Base-by-base conservation (phyloP, 2,113 vertebrate species). In the Naja naja region DNA sequence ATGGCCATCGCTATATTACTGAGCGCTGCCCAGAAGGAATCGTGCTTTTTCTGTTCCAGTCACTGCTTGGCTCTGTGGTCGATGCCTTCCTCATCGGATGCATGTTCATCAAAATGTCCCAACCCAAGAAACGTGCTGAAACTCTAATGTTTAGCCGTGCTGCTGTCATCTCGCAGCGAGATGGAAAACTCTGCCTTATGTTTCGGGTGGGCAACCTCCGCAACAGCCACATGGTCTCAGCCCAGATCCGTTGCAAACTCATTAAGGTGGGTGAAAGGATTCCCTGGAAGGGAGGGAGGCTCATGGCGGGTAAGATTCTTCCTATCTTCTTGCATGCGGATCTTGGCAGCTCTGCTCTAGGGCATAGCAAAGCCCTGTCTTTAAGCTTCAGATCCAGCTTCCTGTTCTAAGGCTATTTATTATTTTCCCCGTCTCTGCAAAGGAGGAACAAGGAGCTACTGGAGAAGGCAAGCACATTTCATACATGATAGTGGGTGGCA, bases 31-130 rank as follows among this genome's bases (percentile, higher is more conserved):
- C 98, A 0, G 98, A 99, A 93, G 98, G 98, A 85, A 99, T 99
- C 87, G 97, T 98, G 92, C 98, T 99, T 88, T 99, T 99, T 94
- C 98, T 99, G 85, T 98, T 99, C 95, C 98, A 99, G 97, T 99
- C 98, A 0, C 95, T 99, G 88, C 96, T 99, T 92, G 98, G 98
- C 5, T 99, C 98, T 94, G 98, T 99, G 56, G 98, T 99, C 90
- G 98, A 99, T 87, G 98, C 98, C 0, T 99, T 99, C 92, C 98
- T 99, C 85, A 98, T 99, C 88, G 98, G 98, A 64, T 99, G 98
- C 97, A 99, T 98, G 98, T 99, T 99, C 96, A 99, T 99, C 95
- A 99, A 99, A 97, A 99, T 99, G 98, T 99, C 98, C 89, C 98
- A 99, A 96, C 98, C 98, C 27, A 99, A 99, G 97, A 99, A 99